Evolutionary conservation across 2,888 invertebrate species (phyloP), one percentile per base, ranked within the genome.

Genomic region (Leptopilina syphax): DNA sequence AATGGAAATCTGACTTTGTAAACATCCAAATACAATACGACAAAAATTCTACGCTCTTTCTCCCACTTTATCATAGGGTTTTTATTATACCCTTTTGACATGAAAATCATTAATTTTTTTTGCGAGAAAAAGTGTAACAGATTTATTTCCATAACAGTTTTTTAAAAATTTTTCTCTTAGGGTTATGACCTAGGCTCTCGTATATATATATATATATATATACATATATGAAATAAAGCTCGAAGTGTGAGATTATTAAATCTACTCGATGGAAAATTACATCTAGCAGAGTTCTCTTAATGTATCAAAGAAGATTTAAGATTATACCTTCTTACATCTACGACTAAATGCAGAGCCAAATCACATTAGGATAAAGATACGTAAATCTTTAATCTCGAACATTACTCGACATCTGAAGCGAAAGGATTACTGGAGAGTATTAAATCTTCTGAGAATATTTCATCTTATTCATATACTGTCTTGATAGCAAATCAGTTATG

Each of bases 371-470:
- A 70, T 70, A 27, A 54, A 10, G 12, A 70, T 8, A 12, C 27
- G 27, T 34, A 70, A 54, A 34, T 54, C n/a, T 27, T 13, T 27
- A 50, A 70, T 70, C 27, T 70, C 68, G n/a, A 47, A 24, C 8
- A 18, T 68, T 18, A 24, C 47, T 68, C 13, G 27, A 34, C 27
- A 54, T 18, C 50, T 54, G 70, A 54, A 54, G 54, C 54, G 27
- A 27, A 54, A 70, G 50, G 13, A 70, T 70, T 70, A 70, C 54
- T 1, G 24, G 8, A 54, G 50, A 50, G 70, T 13, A 70, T 70
- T 54, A 54, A 70, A 70, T 70, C 54, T 50, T 70, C 50, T 54
- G 50, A 70, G 70, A 70, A 70, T 70, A 70, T 70, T 54, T 50
- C 50, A 70, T 50, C 70, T 34, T 54, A 54, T 7, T 8, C 44